Evolutionary conservation across 2,888 invertebrate genomes (phyloP), one percentile per base, ranked within the genome.

Genomic region (Aphrophora alni): DNA sequence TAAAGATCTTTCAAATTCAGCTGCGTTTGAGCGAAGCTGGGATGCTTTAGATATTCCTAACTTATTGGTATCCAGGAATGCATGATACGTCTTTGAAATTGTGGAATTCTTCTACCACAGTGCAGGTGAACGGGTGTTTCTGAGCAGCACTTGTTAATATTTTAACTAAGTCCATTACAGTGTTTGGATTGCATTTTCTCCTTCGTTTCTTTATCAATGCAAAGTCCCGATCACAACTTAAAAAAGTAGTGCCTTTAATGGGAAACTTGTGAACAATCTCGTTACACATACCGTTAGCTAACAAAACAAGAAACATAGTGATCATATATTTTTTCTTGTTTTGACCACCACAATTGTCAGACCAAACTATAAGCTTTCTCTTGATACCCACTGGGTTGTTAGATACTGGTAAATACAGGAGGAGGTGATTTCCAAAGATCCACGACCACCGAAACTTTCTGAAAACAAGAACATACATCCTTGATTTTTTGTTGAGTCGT

Each of bases 401-500:
- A 26, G 27, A 21, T 25, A 72, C 21, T 70, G 70, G 70, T 70
- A 70, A 70, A 72, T 25, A 72, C 72, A 72, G n/a, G 72, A 26
- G n/a, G 72, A 26, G 8, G 33, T 33, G 12, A 72, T 72, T 25
- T 72, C 72, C 26, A 72, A 25, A n/a, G 72, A 72, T 10, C 72
- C 27, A 7, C 72, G 12, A n/a, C 72, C 72, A 14, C 72, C 72
- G 25, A 7, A 12, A 26, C 25, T 72, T 21, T 72, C 72, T n/a
- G 17, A n/a, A 21, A 21, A 72, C 21, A 72, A 72, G 10, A 12
- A 72, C 72, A 72, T 72, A 25, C 12, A 25, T 7, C 72, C 72
- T 72, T 72, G 12, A 21, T 72, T 21, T 3, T 1, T 26, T 7
- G 5, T 26, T 72, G 72, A 72, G 33, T 72, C 72, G 78, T 85